Evolutionary conservation across 2,888 invertebrate species (phyloP), one percentile per base, ranked within the genome.

Genomic region (Myathropa florea): DNA sequence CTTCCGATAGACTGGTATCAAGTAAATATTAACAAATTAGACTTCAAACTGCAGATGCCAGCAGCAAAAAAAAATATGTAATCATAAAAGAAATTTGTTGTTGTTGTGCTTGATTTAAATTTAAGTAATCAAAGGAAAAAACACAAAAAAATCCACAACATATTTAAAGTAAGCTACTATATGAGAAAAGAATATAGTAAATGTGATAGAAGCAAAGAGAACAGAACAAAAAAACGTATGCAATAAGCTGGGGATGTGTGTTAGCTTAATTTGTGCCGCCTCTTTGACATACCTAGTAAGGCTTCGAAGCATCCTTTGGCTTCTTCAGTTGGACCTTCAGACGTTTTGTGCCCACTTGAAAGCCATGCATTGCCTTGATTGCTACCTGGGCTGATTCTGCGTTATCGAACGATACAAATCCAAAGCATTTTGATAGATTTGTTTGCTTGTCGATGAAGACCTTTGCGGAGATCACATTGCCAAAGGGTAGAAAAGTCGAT

Each of bases 401-500:
- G 93, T 98, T 98, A 94, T 98, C 98, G 93, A 97, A 99, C 83
- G 98, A 98, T 89, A 99, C 98, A 94, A 99, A 99, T 91, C 98
- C 99, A 94, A 99, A 99, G 94, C 99, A 99, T 95, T 99, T 99
- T 92, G 99, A 99, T 91, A 99, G 95, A 94, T 99, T 99, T 91
- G 99, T 99, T 93, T 98, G 98, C 94, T 99, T 99, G 94, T 99
- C 99, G 93, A 99, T 98, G 94, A 99, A 99, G 93, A 99, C 99
- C 95, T 99, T 99, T 90, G 99, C 98, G 90, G 99, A 99, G 92
- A 99, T 96, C 92, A 99, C 98, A 93, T 96, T 97, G 91, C 99
- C 99, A 94, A 99, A 99, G 84, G 99, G 98, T 92, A 97, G 94
- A 94, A 99, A 99, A 90, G 98, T 98, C 90, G 98, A 97, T 91